These are phyloP conservation scores for Pseudonaja textilis DNA, from an alignment of 2,113 vertebrate genomes.

Conservation along the genomic window DNA sequence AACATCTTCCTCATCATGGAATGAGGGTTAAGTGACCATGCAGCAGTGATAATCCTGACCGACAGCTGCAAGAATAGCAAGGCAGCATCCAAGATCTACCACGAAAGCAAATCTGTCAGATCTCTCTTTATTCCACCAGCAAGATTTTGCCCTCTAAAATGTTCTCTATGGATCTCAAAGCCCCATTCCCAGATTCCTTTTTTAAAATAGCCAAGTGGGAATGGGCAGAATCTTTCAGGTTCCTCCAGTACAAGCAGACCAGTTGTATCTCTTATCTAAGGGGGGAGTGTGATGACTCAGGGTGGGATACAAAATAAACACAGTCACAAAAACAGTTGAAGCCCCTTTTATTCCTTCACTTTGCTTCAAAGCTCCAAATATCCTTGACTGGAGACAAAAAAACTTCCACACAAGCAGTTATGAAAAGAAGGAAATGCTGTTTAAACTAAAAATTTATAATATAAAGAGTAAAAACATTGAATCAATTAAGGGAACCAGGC, in stretches of 20 bases:
- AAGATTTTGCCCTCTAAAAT: background rate
- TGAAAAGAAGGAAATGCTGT: too few species aligned
- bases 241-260: background rate
- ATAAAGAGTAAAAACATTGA: too few species aligned
- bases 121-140: background rate
- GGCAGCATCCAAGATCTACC: background rate
- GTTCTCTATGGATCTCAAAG: background rate
- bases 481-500: too few species aligned
- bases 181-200: background rate
- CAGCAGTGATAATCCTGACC: background rate
- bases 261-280: background rate
- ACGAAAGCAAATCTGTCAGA: background rate
- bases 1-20: background rate
- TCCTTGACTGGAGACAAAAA: too few species aligned
- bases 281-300: background rate
- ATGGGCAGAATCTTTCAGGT: background rate
- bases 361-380: too few species aligned
- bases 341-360: too few species aligned
- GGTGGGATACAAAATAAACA: too few species aligned
- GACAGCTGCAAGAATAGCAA: background rate
- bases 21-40: background rate
- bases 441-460: too few species aligned
- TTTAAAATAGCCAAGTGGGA: background rate
- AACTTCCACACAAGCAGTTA: too few species aligned
- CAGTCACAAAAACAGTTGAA: too few species aligned